A percentile compares a stretch with the other conserved stretches of the same genome.
Evolutionary conservation across 1,140 invertebrate genomes (phyloP).

Genomic region (Lepidotrigona ventralis): DNA sequence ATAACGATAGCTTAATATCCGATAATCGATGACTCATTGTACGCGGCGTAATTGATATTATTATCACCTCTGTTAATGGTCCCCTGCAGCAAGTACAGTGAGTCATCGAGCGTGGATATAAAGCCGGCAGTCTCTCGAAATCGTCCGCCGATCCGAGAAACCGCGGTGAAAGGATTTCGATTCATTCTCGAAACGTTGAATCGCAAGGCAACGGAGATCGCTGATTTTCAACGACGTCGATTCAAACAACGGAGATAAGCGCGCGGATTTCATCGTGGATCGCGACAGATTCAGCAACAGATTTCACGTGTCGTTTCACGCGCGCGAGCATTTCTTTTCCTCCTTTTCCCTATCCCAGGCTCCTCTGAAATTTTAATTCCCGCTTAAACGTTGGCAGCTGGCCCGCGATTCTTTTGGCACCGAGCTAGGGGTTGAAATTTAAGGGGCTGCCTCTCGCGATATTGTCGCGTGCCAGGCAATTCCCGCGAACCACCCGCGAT

Average conservation of each 20-base stretch:
- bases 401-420: slow-evolving; percentile 32
- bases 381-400: slow-evolving; percentile 51
- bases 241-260: neutral
- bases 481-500: slow-evolving; percentile 24
- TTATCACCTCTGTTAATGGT: neutral
- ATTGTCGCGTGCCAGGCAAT: slow-evolving; percentile 38
- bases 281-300: neutral
- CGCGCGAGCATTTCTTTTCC: neutral
- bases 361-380: slow-evolving; percentile 50
- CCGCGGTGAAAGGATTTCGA: slow-evolving; percentile 19
- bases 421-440: slow-evolving; percentile 28
- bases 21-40: neutral
- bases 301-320: slow-evolving; percentile 55
- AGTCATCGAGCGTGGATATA: slow-evolving; percentile 24
- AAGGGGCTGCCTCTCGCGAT: slow-evolving; percentile 25
- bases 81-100: neutral
- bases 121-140: neutral
- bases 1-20: neutral
- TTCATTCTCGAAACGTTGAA: neutral
- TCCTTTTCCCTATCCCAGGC: neutral
- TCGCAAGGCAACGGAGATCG: neutral
- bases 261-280: neutral
- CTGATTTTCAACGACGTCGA: slow-evolving; percentile 1
- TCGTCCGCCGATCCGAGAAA: neutral
- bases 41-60: neutral